phyloP scores from a whole-genome alignment of 2,113 vertebrate genomes.

The Motacilla tschutschensis region DNA sequence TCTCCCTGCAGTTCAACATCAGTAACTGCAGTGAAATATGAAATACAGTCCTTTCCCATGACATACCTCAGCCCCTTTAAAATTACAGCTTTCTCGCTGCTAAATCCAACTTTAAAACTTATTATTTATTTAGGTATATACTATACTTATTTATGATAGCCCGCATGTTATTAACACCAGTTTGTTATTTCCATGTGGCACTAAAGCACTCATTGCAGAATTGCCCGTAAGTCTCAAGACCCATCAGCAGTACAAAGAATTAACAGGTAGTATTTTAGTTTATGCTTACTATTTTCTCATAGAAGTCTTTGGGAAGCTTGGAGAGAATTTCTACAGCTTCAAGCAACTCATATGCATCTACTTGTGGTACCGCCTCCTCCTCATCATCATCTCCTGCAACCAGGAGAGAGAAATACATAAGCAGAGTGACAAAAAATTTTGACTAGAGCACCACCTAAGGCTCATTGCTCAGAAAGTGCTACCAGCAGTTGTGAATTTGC shows the following conservation, averaged over 20 bases:
- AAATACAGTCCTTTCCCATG: neutral
- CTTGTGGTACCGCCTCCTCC: constrained; percentile 74
- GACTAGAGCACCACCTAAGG: neutral
- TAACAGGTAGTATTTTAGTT: neutral
- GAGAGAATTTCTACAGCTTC: constrained; percentile 95
- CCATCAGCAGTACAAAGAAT: neutral
- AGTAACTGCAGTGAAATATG: neutral
- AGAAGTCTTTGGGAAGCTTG: constrained; percentile 97
- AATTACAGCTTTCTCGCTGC: neutral
- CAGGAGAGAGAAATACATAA: neutral
- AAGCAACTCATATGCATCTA: constrained; percentile 94
- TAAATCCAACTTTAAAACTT: neutral
- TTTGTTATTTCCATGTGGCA: neutral
- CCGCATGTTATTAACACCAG: neutral
- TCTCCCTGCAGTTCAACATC: neutral
- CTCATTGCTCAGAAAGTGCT: neutral
- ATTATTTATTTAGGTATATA: too few species aligned
- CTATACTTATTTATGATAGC: neutral
- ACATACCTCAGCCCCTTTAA: neutral
- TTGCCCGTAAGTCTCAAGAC: neutral
- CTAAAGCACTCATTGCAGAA: neutral
- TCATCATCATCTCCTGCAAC: constrained; percentile 82
- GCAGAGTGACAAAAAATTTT: neutral
- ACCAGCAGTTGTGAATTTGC: neutral
- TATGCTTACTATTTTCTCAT: constrained; percentile 93